phyloP scores from a whole-genome alignment of 2,113 vertebrate genomes.

The Gambusia holbrooki region DNA sequence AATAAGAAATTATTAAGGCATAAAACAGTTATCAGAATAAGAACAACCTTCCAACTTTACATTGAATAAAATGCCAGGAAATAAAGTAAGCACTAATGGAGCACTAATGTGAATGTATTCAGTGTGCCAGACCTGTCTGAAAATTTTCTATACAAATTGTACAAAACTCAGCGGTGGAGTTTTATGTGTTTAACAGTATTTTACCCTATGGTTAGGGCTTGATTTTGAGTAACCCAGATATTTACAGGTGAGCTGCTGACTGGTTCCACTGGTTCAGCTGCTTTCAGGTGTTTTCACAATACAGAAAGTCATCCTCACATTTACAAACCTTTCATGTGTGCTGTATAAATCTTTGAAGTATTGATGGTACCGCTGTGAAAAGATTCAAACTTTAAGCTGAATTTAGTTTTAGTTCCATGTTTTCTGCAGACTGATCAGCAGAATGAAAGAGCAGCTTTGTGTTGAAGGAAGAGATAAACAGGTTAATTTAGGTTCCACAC shows the following conservation, averaged over 20 bases:
- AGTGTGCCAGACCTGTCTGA: too few relatives aligned
- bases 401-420: neutral
- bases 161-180: neutral
- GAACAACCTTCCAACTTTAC: too few relatives aligned
- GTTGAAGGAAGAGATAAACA: neutral
- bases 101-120: too few relatives aligned
- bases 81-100: too few relatives aligned
- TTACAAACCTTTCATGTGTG: neutral
- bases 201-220: neutral
- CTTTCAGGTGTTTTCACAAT: constrained; percentile 37
- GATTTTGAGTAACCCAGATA: constrained; percentile 15
- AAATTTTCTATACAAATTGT: neutral
- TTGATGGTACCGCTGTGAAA: neutral
- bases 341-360: neutral
- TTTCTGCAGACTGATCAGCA: too few relatives aligned
- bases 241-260: neutral
- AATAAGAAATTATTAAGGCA: neutral
- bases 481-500: neutral
- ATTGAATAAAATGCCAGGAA: too few relatives aligned
- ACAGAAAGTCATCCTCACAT: constrained; percentile 10
- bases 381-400: neutral
- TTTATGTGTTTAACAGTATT: neutral
- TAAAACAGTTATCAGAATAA: neutral
- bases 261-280: constrained; percentile 31
- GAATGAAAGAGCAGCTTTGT: neutral